These are phyloP conservation scores for Phengaris alcon DNA, from an alignment of 2,888 invertebrate genomes.

Conservation along the genomic window DNA sequence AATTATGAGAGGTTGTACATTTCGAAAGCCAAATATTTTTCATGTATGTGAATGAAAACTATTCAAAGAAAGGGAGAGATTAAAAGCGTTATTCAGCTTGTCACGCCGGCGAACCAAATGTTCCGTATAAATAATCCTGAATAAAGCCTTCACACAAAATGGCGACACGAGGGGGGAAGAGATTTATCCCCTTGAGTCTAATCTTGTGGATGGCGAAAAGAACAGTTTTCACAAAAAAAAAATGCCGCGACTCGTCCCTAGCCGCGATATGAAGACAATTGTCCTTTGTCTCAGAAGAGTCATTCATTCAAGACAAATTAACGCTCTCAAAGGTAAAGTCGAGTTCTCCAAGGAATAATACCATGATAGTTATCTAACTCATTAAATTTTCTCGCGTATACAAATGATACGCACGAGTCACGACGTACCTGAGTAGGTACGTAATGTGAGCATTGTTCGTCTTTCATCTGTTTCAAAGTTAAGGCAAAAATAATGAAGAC, in stretches of 20 bases:
- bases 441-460: constrained; percentile 23
- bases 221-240: constrained; percentile 63
- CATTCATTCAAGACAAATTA: constrained; percentile 52
- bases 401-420: constrained; percentile 31
- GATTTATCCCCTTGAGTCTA: constrained; percentile 76
- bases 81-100: constrained; percentile 63
- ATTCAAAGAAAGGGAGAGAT: constrained; percentile 45
- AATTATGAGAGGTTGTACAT: background rate
- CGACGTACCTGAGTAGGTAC: no score
- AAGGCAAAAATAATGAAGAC: constrained; percentile 16
- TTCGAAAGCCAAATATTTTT: constrained; percentile 31
- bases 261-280: constrained; percentile 54
- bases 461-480: background rate
- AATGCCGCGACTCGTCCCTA: constrained; percentile 56
- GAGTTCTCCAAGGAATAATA: constrained; percentile 29
- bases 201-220: constrained; percentile 73
- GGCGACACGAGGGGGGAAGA: constrained; percentile 62
- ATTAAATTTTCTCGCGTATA: constrained; percentile 25
- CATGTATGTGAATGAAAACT: constrained; percentile 37
- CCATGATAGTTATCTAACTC: constrained; percentile 7
- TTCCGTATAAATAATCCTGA: constrained; percentile 70
- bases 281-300: constrained; percentile 54
- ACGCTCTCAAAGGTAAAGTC: constrained; percentile 30
- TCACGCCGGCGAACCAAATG: constrained; percentile 60
- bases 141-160: constrained; percentile 71